Percentiles rank a stretch among this genome's conserved stretches.
Conservation (phyloP, 2,113 vertebrate species). For the Anarrhichthys ocellatus region DNA sequence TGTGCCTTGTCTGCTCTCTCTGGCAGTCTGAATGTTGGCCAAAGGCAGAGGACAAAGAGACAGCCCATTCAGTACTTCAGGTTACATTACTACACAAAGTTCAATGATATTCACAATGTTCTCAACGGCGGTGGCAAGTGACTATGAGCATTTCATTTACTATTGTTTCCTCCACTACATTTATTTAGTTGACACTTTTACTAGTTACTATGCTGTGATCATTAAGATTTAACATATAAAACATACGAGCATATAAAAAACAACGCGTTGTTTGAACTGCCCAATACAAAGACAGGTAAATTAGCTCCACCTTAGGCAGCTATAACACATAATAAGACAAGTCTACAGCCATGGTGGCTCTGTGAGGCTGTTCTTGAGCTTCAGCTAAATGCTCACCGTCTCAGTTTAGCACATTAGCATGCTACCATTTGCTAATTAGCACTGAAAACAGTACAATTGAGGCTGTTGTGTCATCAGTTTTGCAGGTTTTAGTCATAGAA, state of each 20-base stretch:
- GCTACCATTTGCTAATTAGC: neutral
- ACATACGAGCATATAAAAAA: neutral
- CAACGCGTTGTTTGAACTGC: neutral
- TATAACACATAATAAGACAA: neutral
- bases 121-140: neutral
- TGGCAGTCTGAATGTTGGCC: conserved; percentile 37
- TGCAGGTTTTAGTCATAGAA: neutral
- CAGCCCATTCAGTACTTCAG: neutral
- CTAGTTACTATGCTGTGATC: neutral
- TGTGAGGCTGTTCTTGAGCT: neutral
- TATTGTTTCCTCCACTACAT: too few relatives aligned
- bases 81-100: conserved; percentile 10
- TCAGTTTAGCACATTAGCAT: neutral
- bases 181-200: neutral
- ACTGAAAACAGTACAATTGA: neutral
- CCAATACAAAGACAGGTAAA: neutral
- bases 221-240: neutral
- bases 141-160: neutral
- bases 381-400: neutral
- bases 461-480: neutral
- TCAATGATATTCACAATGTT: neutral
- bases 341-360: neutral
- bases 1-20: conserved; percentile 44
- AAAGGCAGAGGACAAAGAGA: conserved; percentile 32
- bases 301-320: neutral